Conservation (phyloP, 2,888 invertebrate genomes). For the Drosophila multiciliata region DNA sequence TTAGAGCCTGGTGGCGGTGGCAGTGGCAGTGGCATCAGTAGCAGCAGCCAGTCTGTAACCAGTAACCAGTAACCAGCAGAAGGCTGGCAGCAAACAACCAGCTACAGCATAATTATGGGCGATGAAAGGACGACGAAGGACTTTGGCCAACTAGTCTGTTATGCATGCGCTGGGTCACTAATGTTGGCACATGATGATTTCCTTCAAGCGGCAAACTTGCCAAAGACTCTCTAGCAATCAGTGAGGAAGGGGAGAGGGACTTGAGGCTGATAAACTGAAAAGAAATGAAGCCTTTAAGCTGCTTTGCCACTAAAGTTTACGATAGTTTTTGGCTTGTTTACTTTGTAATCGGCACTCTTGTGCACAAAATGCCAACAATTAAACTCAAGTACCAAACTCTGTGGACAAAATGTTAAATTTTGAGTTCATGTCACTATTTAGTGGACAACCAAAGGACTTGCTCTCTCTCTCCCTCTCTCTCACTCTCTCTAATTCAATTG, state of each 20-base stretch:
- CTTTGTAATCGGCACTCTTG: slow-evolving; percentile 45
- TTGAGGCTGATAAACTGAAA: slow-evolving; percentile 40
- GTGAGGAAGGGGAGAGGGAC: not conserved
- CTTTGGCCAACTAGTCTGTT: slow-evolving; percentile 33
- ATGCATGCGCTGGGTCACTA: slow-evolving; percentile 48
- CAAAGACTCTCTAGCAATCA: slow-evolving; percentile 47
- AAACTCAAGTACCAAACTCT: slow-evolving; percentile 28
- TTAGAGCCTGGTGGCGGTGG: slow-evolving; percentile 32
- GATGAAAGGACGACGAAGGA: slow-evolving; percentile 45
- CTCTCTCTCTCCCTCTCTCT: not conserved
- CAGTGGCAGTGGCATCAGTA: not conserved
- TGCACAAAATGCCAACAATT: slow-evolving; percentile 50
- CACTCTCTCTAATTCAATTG: not conserved
- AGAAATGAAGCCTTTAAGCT: slow-evolving; percentile 51
- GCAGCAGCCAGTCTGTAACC: slow-evolving; percentile 15
- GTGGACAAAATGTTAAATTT: slow-evolving; percentile 5
- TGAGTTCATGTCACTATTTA: slow-evolving; percentile 4
- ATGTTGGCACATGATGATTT: slow-evolving; percentile 62
- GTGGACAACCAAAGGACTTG: not conserved
- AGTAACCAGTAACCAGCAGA: slow-evolving; percentile 1
- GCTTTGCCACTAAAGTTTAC: slow-evolving; percentile 40
- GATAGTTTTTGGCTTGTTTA: slow-evolving; percentile 55
- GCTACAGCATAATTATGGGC: slow-evolving; percentile 56
- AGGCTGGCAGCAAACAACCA: slow-evolving; percentile 11
- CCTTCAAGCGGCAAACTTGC: slow-evolving; percentile 47